Base-by-base conservation (phyloP, 2,113 vertebrate genomes). In the Abramis brama region DNA sequence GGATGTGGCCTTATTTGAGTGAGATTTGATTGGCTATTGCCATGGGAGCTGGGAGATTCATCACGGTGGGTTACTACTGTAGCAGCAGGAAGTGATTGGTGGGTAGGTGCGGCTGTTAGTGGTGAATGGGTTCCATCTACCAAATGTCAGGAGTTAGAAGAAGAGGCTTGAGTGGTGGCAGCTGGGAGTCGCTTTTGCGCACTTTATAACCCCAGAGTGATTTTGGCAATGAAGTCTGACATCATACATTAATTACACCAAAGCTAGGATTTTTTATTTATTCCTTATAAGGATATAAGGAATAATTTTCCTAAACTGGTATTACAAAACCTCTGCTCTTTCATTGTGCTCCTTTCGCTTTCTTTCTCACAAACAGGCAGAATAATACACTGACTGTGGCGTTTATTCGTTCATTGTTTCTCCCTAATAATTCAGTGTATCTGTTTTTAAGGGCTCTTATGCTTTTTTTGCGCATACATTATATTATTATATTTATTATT, bases 61-160 rank as follows among this genome's bases (percentile, higher is more conserved):
- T 78, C 71, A 6, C 86, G 6, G 79, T 71, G 66, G 71, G 87
- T 50, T 68, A 86, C 79, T 86, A 27, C 27, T 27, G 27, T 27
- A 82, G 80, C 50, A 33, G 86, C 77, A 89, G 85, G 52, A 88
- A 83, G 77, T 87, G 86, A 87, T 91, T 82, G 36, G 78, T 82
- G 85, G 79, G 36, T 76, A 86, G 71, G 55, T 59, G 59, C 82
- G 76, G 82, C 86, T 59, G 62, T 79, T 43, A 88, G 85, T 79
- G 88, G 88, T 73, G 84, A 33, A 76, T 84, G 71, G 81, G 79
- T 86, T 87, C 76, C 74, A 81, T 62, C 55, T 77, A 91, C 88
- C 55, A 95, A 94, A 94, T 94, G 93, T 93, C 92, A 92, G 64
- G 43, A 71, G 76, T 45, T 68, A 12, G 66, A 52, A 62, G 83